Percentiles rank a stretch among this genome's conserved stretches.
Evolutionary conservation across 2,113 vertebrate genomes (phyloP).

Genomic region (Phalacrocorax brasilianus): DNA sequence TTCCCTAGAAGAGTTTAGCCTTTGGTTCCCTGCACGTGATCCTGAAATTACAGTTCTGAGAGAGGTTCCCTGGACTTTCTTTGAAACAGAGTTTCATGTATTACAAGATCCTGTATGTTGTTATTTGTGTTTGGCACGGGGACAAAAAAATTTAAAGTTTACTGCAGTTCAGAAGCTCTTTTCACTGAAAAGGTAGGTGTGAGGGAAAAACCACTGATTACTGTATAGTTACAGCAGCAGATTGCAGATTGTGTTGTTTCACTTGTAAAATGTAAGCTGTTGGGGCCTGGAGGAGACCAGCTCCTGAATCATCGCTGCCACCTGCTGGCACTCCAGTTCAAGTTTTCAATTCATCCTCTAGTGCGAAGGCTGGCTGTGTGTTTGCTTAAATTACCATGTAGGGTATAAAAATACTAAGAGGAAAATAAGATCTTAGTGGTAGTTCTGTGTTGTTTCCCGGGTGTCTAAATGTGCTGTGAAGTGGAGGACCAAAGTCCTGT

Average conservation of each 20-base stretch:
- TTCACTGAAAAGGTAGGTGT: not conserved
- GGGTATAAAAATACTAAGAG: not conserved
- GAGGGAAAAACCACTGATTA: not conserved
- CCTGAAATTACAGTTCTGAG: not conserved
- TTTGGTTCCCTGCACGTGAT: not conserved
- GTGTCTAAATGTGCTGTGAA: not conserved
- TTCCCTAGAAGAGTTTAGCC: not conserved
- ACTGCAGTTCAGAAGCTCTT: not conserved
- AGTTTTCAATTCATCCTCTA: not conserved
- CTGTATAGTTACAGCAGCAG: not conserved
- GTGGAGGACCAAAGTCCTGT: not conserved
- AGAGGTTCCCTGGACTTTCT: not conserved
- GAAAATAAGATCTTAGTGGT: not conserved
- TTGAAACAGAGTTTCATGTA: not conserved
- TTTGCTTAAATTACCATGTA: not conserved
- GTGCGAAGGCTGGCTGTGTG: fast-evolving
- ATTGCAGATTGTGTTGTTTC: not conserved
- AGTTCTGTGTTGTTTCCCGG: no score
- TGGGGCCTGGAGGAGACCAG: not conserved
- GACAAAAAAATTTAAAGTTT: not conserved
- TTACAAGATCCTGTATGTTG: not conserved
- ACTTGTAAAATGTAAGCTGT: not conserved
- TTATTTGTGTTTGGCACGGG: not conserved
- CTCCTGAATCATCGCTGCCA: not conserved
- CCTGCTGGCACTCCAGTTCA: not conserved